phyloP scores from a whole-genome alignment of 2,888 invertebrate genomes.

The Hylaea fasciaria region DNA sequence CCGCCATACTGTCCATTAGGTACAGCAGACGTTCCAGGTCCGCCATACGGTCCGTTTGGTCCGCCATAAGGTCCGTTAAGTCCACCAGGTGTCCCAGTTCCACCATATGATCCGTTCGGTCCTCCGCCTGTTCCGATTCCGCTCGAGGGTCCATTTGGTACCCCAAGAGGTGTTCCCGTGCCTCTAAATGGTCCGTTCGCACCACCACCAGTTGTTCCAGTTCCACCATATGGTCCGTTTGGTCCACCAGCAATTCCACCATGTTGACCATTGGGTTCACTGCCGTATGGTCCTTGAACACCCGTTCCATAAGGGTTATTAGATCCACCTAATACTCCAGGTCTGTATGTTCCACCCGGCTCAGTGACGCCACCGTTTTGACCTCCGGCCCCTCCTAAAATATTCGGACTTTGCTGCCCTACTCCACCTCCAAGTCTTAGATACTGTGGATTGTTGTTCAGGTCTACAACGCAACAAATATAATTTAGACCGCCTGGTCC shows the following conservation, averaged over 20 bases:
- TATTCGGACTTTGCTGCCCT: constrained; percentile 13
- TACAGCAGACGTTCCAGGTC: constrained; percentile 4
- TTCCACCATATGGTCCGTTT: background rate
- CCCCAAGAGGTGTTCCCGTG: constrained; percentile 5
- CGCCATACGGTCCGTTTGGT: constrained; percentile 12
- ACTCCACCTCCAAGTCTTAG: constrained; percentile 30
- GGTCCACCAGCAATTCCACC: constrained; percentile 4
- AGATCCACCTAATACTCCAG: background rate
- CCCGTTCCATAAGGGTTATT: background rate
- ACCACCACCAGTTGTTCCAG: constrained; percentile 1
- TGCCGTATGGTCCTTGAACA: constrained; percentile 8
- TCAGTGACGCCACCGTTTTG: background rate
- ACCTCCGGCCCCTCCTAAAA: constrained; percentile 6
- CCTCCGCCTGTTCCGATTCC: constrained; percentile 4
- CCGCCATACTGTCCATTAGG: constrained; percentile 17
- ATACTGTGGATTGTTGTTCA: constrained; percentile 47
- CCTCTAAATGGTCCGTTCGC: constrained; percentile 12
- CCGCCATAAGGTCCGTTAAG: constrained; percentile 6
- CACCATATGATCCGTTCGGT: constrained; percentile 6
- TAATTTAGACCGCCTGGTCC: constrained; percentile 54
- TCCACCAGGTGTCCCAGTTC: background rate
- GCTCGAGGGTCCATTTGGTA: constrained; percentile 1
- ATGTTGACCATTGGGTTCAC: background rate
- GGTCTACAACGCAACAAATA: constrained; percentile 56
- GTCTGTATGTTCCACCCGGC: constrained; percentile 16